Percentiles rank a stretch among this genome's conserved stretches.
Evolutionary conservation across 2,113 vertebrate species (phyloP).

Genomic region (Empidonax traillii): DNA sequence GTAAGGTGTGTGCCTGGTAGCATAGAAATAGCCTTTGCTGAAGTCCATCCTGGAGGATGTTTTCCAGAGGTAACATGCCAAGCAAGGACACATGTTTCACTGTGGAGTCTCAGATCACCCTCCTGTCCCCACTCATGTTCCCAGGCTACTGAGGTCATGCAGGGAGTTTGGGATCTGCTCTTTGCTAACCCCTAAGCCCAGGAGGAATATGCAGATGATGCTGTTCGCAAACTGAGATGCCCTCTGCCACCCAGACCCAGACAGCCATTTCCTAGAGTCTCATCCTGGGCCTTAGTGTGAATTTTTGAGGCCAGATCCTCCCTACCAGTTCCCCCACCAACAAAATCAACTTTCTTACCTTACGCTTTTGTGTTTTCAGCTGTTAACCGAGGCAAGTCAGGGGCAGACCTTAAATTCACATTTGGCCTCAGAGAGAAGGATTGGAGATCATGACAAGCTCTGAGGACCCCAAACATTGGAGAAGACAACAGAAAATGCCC

Average conservation of each 20-base stretch:
- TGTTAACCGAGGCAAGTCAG: not conserved
- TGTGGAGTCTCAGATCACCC: not conserved
- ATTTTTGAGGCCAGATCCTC: not conserved
- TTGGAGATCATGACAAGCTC: not conserved
- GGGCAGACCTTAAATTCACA: not conserved
- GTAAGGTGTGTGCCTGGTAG: not conserved
- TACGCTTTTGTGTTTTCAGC: not conserved
- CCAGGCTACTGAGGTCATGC: not conserved
- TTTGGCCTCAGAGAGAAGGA: not conserved
- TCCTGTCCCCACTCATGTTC: not conserved
- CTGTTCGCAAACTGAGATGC: not conserved
- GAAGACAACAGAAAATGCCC: not conserved
- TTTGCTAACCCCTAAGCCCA: not conserved
- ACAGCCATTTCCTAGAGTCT: not conserved
- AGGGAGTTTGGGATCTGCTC: not conserved
- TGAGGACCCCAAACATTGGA: not conserved
- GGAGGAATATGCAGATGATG: not conserved
- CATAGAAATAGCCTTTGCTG: not conserved
- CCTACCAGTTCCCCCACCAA: not conserved
- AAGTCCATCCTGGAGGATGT: not conserved
- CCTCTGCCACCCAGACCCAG: not conserved
- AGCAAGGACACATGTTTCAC: not conserved
- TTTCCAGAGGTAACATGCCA: not conserved
- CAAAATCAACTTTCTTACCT: not conserved
- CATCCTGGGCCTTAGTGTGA: not conserved